These are phyloP conservation scores for Iphiclides podalirius DNA, from an alignment of 2,888 invertebrate species.

Conservation along the genomic window DNA sequence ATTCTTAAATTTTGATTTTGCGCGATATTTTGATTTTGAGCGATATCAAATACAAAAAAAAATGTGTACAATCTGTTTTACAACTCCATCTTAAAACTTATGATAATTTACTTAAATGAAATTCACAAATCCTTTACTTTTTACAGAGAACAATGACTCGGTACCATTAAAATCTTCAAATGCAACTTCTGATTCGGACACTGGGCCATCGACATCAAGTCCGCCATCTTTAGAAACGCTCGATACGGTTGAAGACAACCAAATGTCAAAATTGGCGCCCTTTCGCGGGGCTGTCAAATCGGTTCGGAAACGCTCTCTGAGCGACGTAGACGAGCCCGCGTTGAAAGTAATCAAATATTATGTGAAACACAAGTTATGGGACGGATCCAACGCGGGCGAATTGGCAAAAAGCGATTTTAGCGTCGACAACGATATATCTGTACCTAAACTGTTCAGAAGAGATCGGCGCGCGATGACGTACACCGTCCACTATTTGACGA, in stretches of 20 bases:
- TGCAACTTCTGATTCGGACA: too few species aligned
- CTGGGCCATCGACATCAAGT: background rate
- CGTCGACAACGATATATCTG: conserved; percentile 40
- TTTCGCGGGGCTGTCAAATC: conserved; percentile 30
- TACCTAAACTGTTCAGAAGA: conserved; percentile 31
- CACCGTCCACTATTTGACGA: too few species aligned
- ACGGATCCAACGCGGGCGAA: conserved; percentile 38
- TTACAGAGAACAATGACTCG: too few species aligned
- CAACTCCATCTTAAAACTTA: too few species aligned
- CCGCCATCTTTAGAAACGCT: conserved; percentile 18
- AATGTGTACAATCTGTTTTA: too few species aligned
- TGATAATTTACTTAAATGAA: too few species aligned
- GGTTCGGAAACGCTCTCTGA: conserved; percentile 44
- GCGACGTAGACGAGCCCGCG: conserved; percentile 39
- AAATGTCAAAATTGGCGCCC: conserved; percentile 39
- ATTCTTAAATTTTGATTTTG: too few species aligned
- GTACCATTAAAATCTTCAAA: too few species aligned
- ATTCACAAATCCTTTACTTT: too few species aligned
- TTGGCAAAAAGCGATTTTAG: conserved; percentile 32
- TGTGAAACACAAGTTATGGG: conserved; percentile 59
- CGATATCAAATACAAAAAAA: too few species aligned
- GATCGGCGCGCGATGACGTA: conserved; percentile 25
- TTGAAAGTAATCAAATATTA: conserved; percentile 51
- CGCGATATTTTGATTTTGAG: too few species aligned
- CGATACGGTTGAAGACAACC: conserved; percentile 38